A percentile compares a stretch with the other conserved stretches of the same genome.
Conservation (phyloP, 2,888 invertebrate species). For the Oligia latruncula region DNA sequence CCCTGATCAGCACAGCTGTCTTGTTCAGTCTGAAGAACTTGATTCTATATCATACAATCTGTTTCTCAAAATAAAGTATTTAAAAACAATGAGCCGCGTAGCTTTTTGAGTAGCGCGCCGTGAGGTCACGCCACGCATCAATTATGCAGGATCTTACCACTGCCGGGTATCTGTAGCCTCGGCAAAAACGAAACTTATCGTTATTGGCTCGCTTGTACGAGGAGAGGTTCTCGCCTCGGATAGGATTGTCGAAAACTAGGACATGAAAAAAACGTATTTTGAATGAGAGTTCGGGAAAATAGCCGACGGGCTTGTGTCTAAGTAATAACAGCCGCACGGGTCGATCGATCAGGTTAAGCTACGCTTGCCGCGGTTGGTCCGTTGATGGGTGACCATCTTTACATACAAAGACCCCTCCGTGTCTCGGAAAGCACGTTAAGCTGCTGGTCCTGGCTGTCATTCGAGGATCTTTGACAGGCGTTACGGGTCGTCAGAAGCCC, state of each 20-base stretch:
- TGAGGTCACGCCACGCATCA: slow-evolving; percentile 36
- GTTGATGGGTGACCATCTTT: too few relatives aligned
- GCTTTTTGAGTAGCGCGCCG: not conserved
- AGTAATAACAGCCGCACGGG: too few relatives aligned
- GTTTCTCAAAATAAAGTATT: slow-evolving; percentile 16
- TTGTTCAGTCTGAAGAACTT: too few relatives aligned
- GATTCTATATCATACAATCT: not conserved
- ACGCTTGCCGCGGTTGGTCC: too few relatives aligned
- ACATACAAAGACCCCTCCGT: too few relatives aligned
- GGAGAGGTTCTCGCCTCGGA: not conserved
- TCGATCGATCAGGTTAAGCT: too few relatives aligned
- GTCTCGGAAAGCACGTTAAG: too few relatives aligned
- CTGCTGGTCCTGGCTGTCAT: too few relatives aligned
- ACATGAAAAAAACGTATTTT: not conserved
- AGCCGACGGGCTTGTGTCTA: not conserved
- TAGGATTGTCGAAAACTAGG: not conserved
- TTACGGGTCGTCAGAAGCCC: too few relatives aligned
- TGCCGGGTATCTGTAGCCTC: slow-evolving; percentile 48
- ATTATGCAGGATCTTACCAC: slow-evolving; percentile 27
- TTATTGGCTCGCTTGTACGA: not conserved
- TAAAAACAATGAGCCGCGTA: slow-evolving; percentile 1
- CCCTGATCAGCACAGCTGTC: too few relatives aligned
- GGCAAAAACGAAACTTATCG: slow-evolving; percentile 27
- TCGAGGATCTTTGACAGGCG: too few relatives aligned
- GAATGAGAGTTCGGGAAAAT: not conserved